A percentile compares a stretch with the other conserved stretches of the same genome.
phyloP scores from a whole-genome alignment of 2,113 vertebrate genomes.

The Smithornis capensis region DNA sequence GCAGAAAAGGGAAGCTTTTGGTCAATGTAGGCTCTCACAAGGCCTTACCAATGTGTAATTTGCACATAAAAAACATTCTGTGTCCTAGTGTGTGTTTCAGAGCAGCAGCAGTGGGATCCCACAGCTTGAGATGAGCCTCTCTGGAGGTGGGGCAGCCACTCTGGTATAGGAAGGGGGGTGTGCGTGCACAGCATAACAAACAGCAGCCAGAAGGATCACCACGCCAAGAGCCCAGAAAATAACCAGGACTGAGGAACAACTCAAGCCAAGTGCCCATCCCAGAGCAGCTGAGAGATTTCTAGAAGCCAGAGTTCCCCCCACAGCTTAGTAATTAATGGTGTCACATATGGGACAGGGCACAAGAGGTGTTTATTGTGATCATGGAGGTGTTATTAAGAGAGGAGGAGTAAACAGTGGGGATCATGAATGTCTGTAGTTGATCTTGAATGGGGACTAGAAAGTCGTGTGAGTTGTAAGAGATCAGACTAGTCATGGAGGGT shows the following conservation, averaged over 20 bases:
- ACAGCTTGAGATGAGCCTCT: not conserved
- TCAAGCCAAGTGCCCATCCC: not conserved
- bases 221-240: not conserved
- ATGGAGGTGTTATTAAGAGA: not conserved
- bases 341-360: not conserved
- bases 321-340: not conserved
- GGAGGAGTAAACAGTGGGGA: not conserved
- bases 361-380: not conserved
- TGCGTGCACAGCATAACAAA: not conserved
- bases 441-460: not conserved
- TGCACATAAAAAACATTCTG: not conserved
- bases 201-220: not conserved
- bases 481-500: not conserved
- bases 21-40: not conserved
- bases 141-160: not conserved
- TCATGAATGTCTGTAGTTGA: not conserved
- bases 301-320: not conserved
- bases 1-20: not conserved
- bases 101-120: accelerated
- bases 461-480: not conserved
- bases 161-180: accelerated
- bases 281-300: not conserved
- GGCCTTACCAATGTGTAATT: accelerated
- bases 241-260: not conserved
- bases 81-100: not conserved